These are phyloP conservation scores for Rafetus swinhoei DNA, from an alignment of 2,113 vertebrate genomes.

Conservation along the genomic window DNA sequence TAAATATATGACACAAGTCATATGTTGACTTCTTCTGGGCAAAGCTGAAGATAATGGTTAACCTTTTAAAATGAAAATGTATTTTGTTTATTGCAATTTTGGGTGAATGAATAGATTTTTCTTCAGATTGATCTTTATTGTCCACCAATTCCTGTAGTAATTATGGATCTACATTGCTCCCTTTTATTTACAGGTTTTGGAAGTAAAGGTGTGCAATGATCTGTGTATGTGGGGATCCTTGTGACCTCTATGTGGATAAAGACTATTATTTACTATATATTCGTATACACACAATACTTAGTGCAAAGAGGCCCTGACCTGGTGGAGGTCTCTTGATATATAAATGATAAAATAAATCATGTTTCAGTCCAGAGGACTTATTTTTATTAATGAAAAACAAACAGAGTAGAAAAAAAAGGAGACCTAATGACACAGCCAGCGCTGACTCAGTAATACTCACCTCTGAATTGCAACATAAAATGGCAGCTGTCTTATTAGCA, in stretches of 20 bases:
- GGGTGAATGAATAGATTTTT: background rate
- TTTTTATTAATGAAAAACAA: background rate
- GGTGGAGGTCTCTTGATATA: background rate
- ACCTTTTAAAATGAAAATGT: background rate
- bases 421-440: background rate
- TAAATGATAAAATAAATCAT: background rate
- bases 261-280: background rate
- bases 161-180: background rate
- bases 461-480: background rate
- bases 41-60: background rate
- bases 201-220: background rate
- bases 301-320: background rate
- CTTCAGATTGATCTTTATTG: background rate
- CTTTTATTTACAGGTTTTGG: background rate
- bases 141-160: background rate
- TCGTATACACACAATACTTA: background rate
- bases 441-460: background rate
- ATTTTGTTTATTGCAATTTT: background rate
- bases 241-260: background rate
- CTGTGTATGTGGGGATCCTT: no score
- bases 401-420: background rate
- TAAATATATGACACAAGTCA: background rate
- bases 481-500: background rate
- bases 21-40: background rate
- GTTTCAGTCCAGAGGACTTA: background rate